Evolutionary conservation across 2,888 invertebrate genomes (phyloP).

Genomic region (Acrobasis suavella): DNA sequence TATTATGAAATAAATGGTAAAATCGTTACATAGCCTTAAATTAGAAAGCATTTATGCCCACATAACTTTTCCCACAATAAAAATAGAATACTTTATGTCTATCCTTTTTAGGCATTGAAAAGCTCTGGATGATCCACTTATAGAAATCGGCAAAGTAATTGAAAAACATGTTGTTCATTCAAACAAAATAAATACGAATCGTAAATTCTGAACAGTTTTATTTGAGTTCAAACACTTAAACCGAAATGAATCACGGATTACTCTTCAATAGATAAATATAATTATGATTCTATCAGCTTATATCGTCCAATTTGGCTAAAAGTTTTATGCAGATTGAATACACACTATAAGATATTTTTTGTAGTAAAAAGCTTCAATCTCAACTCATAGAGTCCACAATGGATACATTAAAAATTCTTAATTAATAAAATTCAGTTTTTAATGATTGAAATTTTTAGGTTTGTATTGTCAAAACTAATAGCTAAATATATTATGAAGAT

Average conservation of each 20-base stretch:
- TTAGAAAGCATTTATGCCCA: neutral
- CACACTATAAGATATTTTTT: no score
- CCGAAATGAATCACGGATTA: neutral
- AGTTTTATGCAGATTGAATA: neutral
- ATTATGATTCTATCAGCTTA: conserved; percentile 8
- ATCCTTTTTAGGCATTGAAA: neutral
- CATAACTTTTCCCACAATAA: neutral
- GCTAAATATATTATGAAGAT: no score
- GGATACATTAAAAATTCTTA: no score
- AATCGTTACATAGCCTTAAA: no score
- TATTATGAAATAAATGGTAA: no score
- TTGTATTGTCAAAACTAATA: no score
- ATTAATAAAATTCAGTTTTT: no score
- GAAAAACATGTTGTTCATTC: conserved; percentile 8
- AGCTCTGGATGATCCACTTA: conserved; percentile 1
- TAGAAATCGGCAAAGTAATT: neutral
- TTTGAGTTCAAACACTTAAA: conserved; percentile 11
- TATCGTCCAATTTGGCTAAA: conserved; percentile 6
- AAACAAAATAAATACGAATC: conserved; percentile 4
- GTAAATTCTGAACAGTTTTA: conserved; percentile 7
- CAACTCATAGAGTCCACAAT: no score
- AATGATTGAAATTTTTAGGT: no score
- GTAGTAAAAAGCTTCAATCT: no score
- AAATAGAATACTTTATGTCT: neutral
- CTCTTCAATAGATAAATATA: conserved; percentile 5